phyloP scores from a whole-genome alignment of 2,888 invertebrate species.

The Synergus laeviventris region DNA sequence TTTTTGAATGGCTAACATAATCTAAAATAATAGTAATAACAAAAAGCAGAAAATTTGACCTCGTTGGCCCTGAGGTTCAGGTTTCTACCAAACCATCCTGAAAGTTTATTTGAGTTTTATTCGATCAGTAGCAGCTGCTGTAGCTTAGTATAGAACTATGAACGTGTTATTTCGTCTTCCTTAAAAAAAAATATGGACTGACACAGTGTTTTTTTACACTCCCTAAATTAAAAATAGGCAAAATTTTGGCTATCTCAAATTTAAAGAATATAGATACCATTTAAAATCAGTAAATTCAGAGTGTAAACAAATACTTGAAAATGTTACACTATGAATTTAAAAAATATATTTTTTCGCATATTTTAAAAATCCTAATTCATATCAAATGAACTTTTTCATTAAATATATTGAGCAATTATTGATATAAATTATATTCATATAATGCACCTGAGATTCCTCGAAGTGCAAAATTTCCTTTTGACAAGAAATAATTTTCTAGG shows the following conservation, averaged over 20 bases:
- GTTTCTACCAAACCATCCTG: conserved; percentile 41
- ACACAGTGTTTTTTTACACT: conserved; percentile 50
- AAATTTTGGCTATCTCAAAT: too few species aligned
- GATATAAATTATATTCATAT: conserved; percentile 48
- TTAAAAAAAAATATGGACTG: conserved; percentile 64
- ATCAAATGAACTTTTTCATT: background rate
- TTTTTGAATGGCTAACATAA: too few species aligned
- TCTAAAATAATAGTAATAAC: too few species aligned
- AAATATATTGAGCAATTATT: background rate
- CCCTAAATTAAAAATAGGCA: too few species aligned
- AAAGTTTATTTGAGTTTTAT: conserved; percentile 71
- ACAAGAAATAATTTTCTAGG: conserved; percentile 7
- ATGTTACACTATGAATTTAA: too few species aligned
- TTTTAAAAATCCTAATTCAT: too few species aligned
- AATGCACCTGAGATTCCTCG: conserved; percentile 50
- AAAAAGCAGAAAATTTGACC: too few species aligned
- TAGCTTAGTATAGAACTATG: conserved; percentile 52
- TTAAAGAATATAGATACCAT: too few species aligned
- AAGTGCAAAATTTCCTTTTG: conserved; percentile 45
- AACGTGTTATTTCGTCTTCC: conserved; percentile 52
- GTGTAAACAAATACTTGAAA: too few species aligned
- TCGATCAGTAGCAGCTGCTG: conserved; percentile 65
- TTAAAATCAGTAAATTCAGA: too few species aligned
- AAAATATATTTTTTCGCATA: too few species aligned
- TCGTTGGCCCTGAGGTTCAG: background rate